Evolutionary conservation across 2,888 invertebrate genomes (phyloP).

Genomic region (Pemphredon lugubris): DNA sequence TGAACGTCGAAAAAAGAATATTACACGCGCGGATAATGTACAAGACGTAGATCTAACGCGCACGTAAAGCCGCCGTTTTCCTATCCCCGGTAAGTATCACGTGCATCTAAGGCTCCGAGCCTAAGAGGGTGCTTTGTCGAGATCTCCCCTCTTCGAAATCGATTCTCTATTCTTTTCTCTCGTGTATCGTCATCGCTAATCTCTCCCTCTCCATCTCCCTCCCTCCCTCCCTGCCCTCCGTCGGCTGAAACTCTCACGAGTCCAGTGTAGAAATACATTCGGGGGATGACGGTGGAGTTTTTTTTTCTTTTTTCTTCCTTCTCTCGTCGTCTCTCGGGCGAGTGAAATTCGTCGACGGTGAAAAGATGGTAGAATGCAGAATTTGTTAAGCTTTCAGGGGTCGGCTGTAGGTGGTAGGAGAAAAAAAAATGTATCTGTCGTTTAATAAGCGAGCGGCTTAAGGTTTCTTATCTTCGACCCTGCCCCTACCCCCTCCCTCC

Average conservation of each 20-base stretch:
- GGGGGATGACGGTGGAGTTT: neutral
- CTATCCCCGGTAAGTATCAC: too few relatives aligned
- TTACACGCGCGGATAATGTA: too few relatives aligned
- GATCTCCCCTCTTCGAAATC: neutral
- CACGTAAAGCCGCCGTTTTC: too few relatives aligned
- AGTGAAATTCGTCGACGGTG: neutral
- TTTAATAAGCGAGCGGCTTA: constrained; percentile 1
- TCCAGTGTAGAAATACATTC: neutral
- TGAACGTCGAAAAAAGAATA: too few relatives aligned
- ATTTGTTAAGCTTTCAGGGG: neutral
- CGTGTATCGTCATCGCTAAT: neutral
- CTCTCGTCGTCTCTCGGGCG: neutral
- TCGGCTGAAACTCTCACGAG: neutral
- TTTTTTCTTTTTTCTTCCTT: neutral
- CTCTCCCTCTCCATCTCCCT: too few relatives aligned
- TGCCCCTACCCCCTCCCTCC: neutral
- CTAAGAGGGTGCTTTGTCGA: neutral
- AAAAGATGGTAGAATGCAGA: neutral
- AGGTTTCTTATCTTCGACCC: too few relatives aligned
- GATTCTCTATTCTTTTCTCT: neutral
- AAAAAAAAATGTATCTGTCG: neutral
- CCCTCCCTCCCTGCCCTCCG: too few relatives aligned
- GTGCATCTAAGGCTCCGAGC: neutral
- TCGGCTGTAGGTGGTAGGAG: neutral
- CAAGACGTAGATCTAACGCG: too few relatives aligned